Evolutionary conservation across 2,113 vertebrate species (phyloP), one percentile per base, ranked within the genome.

Genomic region (Emydura subglobosa): DNA sequence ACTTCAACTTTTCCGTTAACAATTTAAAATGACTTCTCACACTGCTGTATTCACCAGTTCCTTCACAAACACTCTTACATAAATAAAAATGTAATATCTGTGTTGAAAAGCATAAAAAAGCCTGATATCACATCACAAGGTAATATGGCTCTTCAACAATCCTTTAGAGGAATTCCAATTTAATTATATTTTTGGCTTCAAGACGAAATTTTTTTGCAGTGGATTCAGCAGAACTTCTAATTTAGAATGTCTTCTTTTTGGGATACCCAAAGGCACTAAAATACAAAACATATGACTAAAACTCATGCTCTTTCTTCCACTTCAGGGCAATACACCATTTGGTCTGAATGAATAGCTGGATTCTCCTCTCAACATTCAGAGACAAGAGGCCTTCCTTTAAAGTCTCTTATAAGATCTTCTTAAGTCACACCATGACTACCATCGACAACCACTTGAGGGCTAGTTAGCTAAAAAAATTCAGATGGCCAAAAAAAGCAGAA

Each of bases 221-320:
- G 25, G 39, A 78, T 78, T 94, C 88, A 91, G 85, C 78, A 72
- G 88, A 96, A 92, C 51, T 82, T 95, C 95, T 90, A 92, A 86
- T 93, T 91, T 89, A 91, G 39, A 95, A 85, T 85, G 91, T 83
- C 86, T 68, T 86, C 88, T 91, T 95, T 22, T 92, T 94, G 85
- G 51, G 55, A 94, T 94, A 78, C 91, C 94, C 94, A 96, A 97
- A 94, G 68, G 90, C 94, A 97, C 94, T 95, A 94, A 94, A 96
- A 91, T 87, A 95, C 34, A 61, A 96, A 95, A 92, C 91, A 90
- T 86, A 91, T 54, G 85, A 96, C 91, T 92, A 90, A 2, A 2
- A 89, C 86, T 90, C 82, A 94, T 86, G 94, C 78, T 96, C 94
- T 94, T 92, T 65, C 57, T 97, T 92, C 84, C 79, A 96, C 94